These are phyloP conservation scores for Acanthisitta chloris DNA, from an alignment of 2,113 vertebrate species.

Conservation along the genomic window DNA sequence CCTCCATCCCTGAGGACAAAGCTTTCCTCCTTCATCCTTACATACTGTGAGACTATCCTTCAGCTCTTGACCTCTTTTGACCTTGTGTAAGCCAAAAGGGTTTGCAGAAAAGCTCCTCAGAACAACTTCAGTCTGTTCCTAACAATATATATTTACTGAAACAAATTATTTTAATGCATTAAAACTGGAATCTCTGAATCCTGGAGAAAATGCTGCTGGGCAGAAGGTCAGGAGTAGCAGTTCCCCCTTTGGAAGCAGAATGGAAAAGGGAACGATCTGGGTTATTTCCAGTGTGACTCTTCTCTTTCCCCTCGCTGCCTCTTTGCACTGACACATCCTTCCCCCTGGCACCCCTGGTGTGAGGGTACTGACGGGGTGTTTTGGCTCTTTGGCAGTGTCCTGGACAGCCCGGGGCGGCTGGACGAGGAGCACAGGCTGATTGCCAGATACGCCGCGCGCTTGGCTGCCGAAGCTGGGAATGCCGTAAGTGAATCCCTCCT, in stretches of 20 bases:
- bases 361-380: neutral
- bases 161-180: neutral
- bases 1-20: neutral
- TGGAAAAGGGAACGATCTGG: accelerated
- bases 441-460: conserved; percentile 89
- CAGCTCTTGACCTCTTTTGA: neutral
- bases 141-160: accelerated
- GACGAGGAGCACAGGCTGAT: conserved; percentile 95
- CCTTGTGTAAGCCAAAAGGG: neutral
- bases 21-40: neutral
- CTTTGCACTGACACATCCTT: neutral
- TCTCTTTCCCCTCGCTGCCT: accelerated
- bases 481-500: conserved; percentile 74
- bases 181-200: neutral
- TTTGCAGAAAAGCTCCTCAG: neutral
- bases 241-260: neutral
- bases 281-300: accelerated
- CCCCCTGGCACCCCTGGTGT: neutral
- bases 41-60: too few relatives aligned
- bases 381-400: conserved; percentile 73
- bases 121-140: neutral
- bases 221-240: too few relatives aligned
- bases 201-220: neutral
- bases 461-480: conserved; percentile 91
- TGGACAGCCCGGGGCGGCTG: conserved; percentile 90